Base-by-base conservation (phyloP, 2,888 invertebrate species). In the Heliothis peltigera region DNA sequence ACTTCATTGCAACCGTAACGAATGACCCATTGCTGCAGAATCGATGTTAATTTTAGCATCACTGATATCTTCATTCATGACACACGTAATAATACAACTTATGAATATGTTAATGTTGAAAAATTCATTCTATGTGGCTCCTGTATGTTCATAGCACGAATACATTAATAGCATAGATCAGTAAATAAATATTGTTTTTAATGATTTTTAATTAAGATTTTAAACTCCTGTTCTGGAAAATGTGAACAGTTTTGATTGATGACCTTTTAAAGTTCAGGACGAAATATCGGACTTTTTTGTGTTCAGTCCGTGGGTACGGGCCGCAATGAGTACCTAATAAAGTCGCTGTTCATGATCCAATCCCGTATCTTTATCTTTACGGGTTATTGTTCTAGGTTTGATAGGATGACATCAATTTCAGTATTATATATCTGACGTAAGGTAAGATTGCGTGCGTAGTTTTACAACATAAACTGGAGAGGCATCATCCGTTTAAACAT, bases 401-500 rank as follows among this genome's bases (percentile, higher is more conserved):
- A 60, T 74, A 79, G 81, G 83, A 81, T 80, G 39, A 76, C 71
- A 81, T 74, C 68, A 79, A 72, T 84, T 82, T 74, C 54, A 82
- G 73, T 67, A 56, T 67, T 71, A 51, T 65, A 51, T 46, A 59
- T 65, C 59, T 75, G 67, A 76, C 70, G 71, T 73, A 74, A 66
- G 56, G 54, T 80, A 61, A 52, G 61, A 83, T 84, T 84, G 80
- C 78, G 79, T 82, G 83, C 82, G 87, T 87, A 86, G 86, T 85
- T 84, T 84, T 83, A 86, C 80, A 83, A 87, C 83, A 84, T 81
- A 82, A 83, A 83, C 77, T 71, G 69, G 75, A 75, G 74, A 76
- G 78, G 80, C 83, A 82, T 84, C 84, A 82, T 81, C 73, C 79
- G 82, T 71, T 70, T 57, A 71, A 84, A 86, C 88, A 91, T 92